Base-by-base conservation (phyloP, 2,888 invertebrate species). In the Amblyjoppa fuscipennis region DNA sequence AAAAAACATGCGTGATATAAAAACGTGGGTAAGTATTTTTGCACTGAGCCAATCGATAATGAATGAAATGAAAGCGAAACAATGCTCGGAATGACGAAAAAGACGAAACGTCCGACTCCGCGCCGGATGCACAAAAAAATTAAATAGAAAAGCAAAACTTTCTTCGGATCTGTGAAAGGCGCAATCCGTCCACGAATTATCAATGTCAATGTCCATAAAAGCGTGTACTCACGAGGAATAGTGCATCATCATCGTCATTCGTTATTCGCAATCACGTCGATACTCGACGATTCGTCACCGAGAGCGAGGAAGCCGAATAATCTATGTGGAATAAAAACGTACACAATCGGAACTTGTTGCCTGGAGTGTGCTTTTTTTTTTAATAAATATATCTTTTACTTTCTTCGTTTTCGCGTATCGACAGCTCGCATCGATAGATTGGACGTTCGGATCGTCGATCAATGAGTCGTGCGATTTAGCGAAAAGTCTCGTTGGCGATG, bases 191-290 rank as follows among this genome's bases (percentile, higher is more conserved):
- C 2, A 41, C 41, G 41, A 41, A 41, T 11, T 9, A 41, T 41
- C 9, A 11, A 11, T 11, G 41, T 41, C 41, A 41, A 41, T 41
- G 41, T 41, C 41, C 41, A 20, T 20, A 41, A 41, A 41, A 41
- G 41, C 41, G 5, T 41, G 61, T 28, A 49, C 73, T 81, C 81
- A 81, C 81, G 20, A 49, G 34, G 25, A 81, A 81, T 81, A 69
- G 49, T 69, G 81, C 81, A 74, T 61, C 34, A 49, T 81, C 81
- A 81, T 81, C 49, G 68, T 74, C 64, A 28, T 70, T 34, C n/a
- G 56, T 41, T 2, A 41, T 13, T 45, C n/a, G 34, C 20, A 7
- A 49, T 34, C 34, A 41, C 51, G 71, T 68, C 56, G 13, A 61
- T 53, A 51, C 70, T 41, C 61, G 34, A 38, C 25, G 59, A 53